Evolutionary conservation across 1,140 invertebrate species (phyloP).

Genomic region (Apis cerana): DNA sequence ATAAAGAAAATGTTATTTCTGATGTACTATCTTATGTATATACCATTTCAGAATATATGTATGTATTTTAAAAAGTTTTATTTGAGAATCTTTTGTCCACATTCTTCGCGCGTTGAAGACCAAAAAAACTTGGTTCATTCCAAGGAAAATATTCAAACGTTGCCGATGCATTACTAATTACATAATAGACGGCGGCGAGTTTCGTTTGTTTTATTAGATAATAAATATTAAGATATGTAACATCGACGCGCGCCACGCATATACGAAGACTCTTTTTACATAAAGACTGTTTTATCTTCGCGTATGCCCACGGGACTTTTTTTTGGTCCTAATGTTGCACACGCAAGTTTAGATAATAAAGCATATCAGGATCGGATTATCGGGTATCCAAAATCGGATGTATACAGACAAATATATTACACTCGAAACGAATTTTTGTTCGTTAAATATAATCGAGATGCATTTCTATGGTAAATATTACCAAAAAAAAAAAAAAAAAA

Average conservation of each 20-base stretch:
- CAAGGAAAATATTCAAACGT: background rate
- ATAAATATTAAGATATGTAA: constrained; percentile 30
- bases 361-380: constrained; percentile 40
- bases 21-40: background rate
- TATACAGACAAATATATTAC: background rate
- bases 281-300: constrained; percentile 36
- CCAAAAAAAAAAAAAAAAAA: background rate
- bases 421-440: background rate
- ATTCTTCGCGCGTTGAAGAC: background rate
- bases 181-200: background rate
- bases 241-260: constrained; percentile 10
- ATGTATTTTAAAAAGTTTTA: background rate
- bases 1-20: background rate
- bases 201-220: constrained; percentile 8
- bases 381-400: background rate
- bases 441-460: background rate
- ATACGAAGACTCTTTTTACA: constrained; percentile 37
- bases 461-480: background rate
- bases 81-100: background rate
- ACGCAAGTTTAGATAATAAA: constrained; percentile 17
- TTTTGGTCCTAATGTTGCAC: constrained; percentile 13
- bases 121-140: background rate
- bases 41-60: background rate
- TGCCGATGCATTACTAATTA: constrained; percentile 10
- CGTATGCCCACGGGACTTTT: background rate